Percentiles rank a stretch among this genome's conserved stretches.
These are phyloP conservation scores for Sarcophaga carnaria DNA, from an alignment of 2,888 invertebrate genomes.

Conservation along the genomic window DNA sequence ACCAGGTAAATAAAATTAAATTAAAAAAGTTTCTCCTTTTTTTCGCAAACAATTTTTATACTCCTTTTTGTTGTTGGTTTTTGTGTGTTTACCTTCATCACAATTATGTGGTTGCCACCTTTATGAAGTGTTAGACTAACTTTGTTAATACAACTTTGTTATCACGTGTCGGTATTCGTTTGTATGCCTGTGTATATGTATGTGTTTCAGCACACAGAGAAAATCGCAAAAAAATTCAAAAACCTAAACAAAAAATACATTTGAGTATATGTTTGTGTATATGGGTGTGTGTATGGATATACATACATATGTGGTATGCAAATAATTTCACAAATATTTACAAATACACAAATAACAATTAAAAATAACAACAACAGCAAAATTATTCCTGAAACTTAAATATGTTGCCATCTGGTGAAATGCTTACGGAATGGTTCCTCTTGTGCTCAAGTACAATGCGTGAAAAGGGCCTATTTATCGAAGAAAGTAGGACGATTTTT, in stretches of 20 bases:
- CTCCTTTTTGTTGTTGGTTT: not conserved
- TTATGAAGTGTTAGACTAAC: constrained; percentile 69
- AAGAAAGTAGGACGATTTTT: too few relatives aligned
- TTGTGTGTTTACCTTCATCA: constrained; percentile 67
- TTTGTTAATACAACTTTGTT: constrained; percentile 68
- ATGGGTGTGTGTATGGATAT: not conserved
- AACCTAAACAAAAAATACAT: too few relatives aligned
- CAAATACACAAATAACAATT: constrained; percentile 8
- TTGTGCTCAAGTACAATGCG: too few relatives aligned
- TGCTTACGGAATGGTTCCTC: too few relatives aligned
- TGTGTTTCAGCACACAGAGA: not conserved
- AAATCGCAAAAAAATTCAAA: too few relatives aligned
- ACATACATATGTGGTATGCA: constrained; percentile 37
- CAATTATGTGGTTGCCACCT: constrained; percentile 69
- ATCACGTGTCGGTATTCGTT: constrained; percentile 40
- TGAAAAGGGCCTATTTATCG: too few relatives aligned
- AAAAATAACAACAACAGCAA: too few relatives aligned
- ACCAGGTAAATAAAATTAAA: constrained; percentile 67
- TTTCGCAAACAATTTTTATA: too few relatives aligned
- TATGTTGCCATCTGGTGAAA: too few relatives aligned
- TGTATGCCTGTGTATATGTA: not conserved
- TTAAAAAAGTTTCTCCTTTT: constrained; percentile 60
- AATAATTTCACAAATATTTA: constrained; percentile 67
- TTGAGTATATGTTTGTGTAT: not conserved
- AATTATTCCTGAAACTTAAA: too few relatives aligned